phyloP scores from a whole-genome alignment of 2,888 invertebrate genomes.

The Sycophila texana region DNA sequence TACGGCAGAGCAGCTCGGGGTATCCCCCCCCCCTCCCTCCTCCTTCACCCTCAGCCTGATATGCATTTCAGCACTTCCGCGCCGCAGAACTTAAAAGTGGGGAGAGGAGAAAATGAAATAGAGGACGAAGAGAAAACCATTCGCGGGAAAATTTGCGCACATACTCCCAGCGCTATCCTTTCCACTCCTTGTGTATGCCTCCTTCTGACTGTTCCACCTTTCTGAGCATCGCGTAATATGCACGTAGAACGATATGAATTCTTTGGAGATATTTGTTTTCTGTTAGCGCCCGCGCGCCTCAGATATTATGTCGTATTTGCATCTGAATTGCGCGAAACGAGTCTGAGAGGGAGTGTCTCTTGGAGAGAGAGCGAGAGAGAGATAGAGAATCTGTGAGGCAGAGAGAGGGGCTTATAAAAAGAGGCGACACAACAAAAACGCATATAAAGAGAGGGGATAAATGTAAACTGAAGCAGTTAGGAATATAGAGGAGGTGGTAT shows the following conservation, averaged over 20 bases:
- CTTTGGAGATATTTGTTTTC: conserved; percentile 52
- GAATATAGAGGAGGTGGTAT: no score
- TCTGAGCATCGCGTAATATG: conserved; percentile 18
- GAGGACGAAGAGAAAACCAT: conserved; percentile 7
- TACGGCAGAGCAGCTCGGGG: no score
- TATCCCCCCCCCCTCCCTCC: no score
- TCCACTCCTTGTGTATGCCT: conserved; percentile 4
- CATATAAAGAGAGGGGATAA: neutral
- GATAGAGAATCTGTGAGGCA: neutral
- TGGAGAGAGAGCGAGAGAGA: neutral
- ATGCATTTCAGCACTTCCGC: conserved; percentile 30
- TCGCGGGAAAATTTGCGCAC: conserved; percentile 22
- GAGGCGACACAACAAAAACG: neutral
- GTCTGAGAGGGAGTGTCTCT: neutral
- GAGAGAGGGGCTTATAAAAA: neutral
- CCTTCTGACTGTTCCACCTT: no score
- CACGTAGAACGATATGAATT: conserved; percentile 43
- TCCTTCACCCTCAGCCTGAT: neutral
- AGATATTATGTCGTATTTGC: conserved; percentile 51
- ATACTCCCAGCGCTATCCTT: neutral
- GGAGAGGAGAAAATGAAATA: neutral
- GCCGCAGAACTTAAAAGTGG: neutral
- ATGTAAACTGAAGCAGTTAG: neutral
- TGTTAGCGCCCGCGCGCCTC: conserved; percentile 31
- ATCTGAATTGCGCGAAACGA: conserved; percentile 45